Percentiles rank a stretch among this genome's conserved stretches.
phyloP scores from a whole-genome alignment of 2,797 vertebrate species.

The Hydrolagus colliei region DNA sequence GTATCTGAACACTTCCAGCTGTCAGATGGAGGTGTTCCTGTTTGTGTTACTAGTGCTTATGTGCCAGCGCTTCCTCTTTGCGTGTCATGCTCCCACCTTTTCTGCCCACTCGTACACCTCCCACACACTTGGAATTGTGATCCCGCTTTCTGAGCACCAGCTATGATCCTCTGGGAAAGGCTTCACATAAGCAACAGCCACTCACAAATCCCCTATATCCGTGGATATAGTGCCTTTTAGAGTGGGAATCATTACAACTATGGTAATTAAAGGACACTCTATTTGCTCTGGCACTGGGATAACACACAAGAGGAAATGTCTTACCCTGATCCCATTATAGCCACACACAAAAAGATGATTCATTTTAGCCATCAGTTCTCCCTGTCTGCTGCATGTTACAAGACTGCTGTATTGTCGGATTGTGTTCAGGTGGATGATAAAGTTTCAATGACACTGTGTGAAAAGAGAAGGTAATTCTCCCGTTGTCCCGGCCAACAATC shows the following conservation, averaged over 20 bases:
- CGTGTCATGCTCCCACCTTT: constrained; percentile 6
- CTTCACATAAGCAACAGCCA: background rate
- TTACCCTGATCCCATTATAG: too few species aligned
- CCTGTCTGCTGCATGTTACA: background rate
- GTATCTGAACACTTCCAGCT: constrained; percentile 1
- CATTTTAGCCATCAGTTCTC: too few species aligned
- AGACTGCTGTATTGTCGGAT: background rate
- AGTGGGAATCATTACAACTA: background rate
- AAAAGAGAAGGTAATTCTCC: too few species aligned
- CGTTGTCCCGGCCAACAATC: too few species aligned
- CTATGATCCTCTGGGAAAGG: background rate
- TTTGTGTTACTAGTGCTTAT: background rate
- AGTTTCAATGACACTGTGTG: too few species aligned
- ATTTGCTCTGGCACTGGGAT: background rate
- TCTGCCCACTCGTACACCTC: constrained; percentile 22
- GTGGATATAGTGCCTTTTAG: background rate
- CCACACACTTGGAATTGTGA: constrained; percentile 27
- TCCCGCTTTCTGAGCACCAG: background rate
- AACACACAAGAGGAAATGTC: background rate
- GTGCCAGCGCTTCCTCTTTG: constrained; percentile 8
- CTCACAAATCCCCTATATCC: background rate
- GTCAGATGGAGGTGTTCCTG: constrained; percentile 7
- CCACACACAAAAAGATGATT: too few species aligned
- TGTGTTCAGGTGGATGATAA: too few species aligned
- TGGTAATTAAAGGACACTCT: background rate